phyloP scores from a whole-genome alignment of 1,140 invertebrate species.

The Schmidtea mediterranea region DNA sequence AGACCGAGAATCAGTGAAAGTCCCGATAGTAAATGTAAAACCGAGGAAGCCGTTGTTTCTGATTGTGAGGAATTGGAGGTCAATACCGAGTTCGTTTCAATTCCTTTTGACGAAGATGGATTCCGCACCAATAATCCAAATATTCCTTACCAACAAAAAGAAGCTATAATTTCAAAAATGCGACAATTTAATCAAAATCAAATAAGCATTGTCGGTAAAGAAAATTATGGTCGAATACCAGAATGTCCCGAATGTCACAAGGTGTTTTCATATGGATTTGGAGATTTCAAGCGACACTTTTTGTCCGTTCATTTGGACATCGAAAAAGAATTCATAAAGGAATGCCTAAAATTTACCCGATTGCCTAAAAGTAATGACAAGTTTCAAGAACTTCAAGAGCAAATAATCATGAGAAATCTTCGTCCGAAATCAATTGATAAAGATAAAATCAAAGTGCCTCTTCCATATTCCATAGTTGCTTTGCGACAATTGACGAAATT shows the following conservation, averaged over 20 bases:
- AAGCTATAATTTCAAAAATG: too few relatives aligned
- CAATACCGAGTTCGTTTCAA: too few relatives aligned
- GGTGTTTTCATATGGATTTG: neutral
- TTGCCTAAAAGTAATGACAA: neutral
- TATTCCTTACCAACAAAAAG: too few relatives aligned
- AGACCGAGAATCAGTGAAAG: too few relatives aligned
- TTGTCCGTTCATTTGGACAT: constrained; percentile 3
- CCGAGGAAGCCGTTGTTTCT: too few relatives aligned
- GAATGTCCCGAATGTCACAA: constrained; percentile 4
- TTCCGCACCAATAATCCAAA: too few relatives aligned
- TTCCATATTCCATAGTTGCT: neutral
- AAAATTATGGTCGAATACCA: constrained; percentile 1
- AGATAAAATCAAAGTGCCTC: neutral
- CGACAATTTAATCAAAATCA: neutral
- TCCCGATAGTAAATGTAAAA: too few relatives aligned
- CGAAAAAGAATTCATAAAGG: neutral
- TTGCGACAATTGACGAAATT: neutral
- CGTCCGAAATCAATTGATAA: neutral
- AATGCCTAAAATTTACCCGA: constrained; percentile 1
- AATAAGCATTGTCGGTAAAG: neutral
- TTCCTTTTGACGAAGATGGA: too few relatives aligned
- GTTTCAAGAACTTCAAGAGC: neutral
- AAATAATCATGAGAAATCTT: neutral
- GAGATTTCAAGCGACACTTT: constrained; percentile 3
- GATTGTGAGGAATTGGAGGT: too few relatives aligned